Evolutionary conservation across 2,113 vertebrate genomes (phyloP).

Genomic region (Ursus arctos): DNA sequence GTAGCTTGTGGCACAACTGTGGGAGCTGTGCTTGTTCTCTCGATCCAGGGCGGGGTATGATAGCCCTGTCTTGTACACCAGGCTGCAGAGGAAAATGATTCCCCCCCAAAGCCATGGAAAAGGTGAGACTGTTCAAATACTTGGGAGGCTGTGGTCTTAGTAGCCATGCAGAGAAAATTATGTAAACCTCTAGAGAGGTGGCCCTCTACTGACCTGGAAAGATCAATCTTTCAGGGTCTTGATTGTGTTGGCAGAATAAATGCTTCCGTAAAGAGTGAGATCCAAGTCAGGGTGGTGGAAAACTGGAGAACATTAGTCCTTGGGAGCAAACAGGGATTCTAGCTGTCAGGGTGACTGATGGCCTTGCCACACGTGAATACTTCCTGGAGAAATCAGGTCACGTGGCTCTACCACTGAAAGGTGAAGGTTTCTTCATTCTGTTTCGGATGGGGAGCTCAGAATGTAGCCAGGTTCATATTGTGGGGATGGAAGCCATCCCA

Average conservation of each 20-base stretch:
- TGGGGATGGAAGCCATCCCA: background rate
- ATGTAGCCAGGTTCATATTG: background rate
- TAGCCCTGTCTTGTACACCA: background rate
- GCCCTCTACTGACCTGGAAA: constrained; percentile 40
- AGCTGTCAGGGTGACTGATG: constrained; percentile 63
- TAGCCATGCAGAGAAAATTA: constrained; percentile 68
- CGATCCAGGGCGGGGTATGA: background rate
- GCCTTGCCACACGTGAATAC: background rate
- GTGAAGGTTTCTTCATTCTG: background rate
- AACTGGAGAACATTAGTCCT: background rate
- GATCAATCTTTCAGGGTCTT: constrained; percentile 66
- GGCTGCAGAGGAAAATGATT: background rate
- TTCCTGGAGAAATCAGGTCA: constrained; percentile 51
- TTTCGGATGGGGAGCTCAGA: background rate
- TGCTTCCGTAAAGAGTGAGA: constrained; percentile 72
- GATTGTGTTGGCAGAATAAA: constrained; percentile 72
- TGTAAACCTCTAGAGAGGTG: constrained; percentile 26
- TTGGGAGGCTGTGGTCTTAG: background rate
- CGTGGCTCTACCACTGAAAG: background rate
- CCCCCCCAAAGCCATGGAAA: background rate
- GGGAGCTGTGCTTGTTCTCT: background rate
- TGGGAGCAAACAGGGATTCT: background rate
- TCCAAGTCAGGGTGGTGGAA: constrained; percentile 29
- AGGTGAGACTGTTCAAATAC: background rate
- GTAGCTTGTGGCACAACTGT: background rate